A percentile compares a stretch with the other conserved stretches of the same genome.
Evolutionary conservation across 2,113 vertebrate genomes (phyloP).

Genomic region (Greenwoodochromis staneri): DNA sequence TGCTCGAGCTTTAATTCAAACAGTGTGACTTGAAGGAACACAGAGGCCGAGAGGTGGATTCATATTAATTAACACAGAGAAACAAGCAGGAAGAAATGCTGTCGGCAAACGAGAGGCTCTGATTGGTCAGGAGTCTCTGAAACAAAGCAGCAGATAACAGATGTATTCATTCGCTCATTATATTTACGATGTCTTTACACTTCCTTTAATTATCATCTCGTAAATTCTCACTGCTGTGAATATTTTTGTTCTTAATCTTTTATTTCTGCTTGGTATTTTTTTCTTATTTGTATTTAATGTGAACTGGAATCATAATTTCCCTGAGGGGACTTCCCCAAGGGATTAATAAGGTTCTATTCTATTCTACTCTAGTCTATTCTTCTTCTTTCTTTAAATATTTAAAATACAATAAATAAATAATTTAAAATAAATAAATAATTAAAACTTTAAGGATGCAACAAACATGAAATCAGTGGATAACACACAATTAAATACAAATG

Average conservation of each 20-base stretch:
- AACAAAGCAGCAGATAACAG: not conserved
- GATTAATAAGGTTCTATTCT: not conserved
- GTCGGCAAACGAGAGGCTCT: not conserved
- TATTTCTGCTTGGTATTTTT: not conserved
- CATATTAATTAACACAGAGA: not conserved
- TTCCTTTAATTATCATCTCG: not conserved
- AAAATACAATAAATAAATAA: not conserved
- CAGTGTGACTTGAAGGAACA: not conserved
- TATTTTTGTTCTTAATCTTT: not conserved
- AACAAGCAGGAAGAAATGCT: not conserved
- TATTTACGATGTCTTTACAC: not conserved
- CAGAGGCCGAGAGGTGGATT: not conserved
- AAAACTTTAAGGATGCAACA: not conserved
- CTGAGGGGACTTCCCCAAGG: not conserved
- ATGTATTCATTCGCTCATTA: not conserved
- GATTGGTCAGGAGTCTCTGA: not conserved
- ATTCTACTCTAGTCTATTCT: not conserved
- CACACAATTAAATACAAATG: not conserved
- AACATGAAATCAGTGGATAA: not conserved
- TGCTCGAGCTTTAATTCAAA: not conserved
- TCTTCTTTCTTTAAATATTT: not conserved
- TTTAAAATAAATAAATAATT: not conserved
- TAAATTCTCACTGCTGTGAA: not conserved
- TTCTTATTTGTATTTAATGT: not conserved
- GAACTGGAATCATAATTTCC: not conserved